Conservation (phyloP, 2,888 invertebrate genomes). For the Eristalis arbustorum region DNA sequence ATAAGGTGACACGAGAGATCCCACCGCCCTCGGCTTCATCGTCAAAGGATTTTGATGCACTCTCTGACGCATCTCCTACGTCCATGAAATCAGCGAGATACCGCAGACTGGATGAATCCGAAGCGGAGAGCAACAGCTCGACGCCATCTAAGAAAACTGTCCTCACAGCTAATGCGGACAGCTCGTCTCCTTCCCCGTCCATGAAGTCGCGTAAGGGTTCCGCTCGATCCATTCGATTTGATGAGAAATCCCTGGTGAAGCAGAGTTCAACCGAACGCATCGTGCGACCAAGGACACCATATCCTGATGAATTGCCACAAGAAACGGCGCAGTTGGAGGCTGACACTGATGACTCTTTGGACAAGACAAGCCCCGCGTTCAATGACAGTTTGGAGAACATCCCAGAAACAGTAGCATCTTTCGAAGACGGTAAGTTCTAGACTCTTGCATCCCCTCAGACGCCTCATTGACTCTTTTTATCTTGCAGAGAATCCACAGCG, state of each 20-base stretch:
- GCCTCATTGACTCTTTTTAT: not conserved
- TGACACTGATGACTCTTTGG: constrained; percentile 74
- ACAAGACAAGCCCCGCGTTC: constrained; percentile 75
- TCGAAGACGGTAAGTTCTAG: constrained; percentile 28
- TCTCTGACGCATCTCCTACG: constrained; percentile 44
- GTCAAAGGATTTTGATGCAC: constrained; percentile 46
- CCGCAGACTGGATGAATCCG: constrained; percentile 44
- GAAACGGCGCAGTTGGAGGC: constrained; percentile 73
- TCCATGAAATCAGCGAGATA: constrained; percentile 52
- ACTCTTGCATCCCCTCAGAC: not conserved
- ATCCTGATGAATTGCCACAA: constrained; percentile 76
- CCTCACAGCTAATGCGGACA: constrained; percentile 61
- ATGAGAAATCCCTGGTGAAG: constrained; percentile 67
- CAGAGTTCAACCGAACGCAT: constrained; percentile 71
- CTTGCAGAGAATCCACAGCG: constrained; percentile 25
- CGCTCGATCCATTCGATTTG: constrained; percentile 72
- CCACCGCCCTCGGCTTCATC: constrained; percentile 36
- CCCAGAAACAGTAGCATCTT: constrained; percentile 59
- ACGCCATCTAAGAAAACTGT: constrained; percentile 58
- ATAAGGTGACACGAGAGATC: not conserved
- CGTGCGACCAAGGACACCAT: constrained; percentile 77
- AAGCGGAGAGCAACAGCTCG: constrained; percentile 57
- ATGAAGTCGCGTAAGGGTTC: constrained; percentile 72
- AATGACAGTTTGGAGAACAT: constrained; percentile 76
- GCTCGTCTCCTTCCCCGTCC: constrained; percentile 73